Base-by-base conservation (phyloP, 2,797 vertebrate genomes). In the Myioborus melanocephalus region DNA sequence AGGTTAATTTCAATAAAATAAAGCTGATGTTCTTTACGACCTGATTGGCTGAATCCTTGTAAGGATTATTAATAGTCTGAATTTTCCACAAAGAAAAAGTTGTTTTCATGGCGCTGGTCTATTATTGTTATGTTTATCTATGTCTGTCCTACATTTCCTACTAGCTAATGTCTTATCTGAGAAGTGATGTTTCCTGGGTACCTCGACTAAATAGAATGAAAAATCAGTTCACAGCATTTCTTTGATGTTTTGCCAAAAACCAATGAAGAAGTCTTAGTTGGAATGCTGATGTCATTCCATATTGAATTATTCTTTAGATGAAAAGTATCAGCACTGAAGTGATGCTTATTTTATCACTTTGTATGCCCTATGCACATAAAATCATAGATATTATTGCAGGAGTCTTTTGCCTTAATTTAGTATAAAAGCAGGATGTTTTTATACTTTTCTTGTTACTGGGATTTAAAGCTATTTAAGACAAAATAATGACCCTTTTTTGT, bases 181-280 rank as follows among this genome's bases (percentile, higher is more conserved):
- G 41, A 50, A 85, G 30, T 71, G 19, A 34, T 1, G 3, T 49
- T 69, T 79, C 52, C 79, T 81, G 61, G 6, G 16, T 10, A 63
- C 8, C 27, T 69, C 37, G 47, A 21, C 35, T 72, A 53, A 73
- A 76, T 26, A 37, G n/a, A 85, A 55, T 14, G 47, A 90, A 93
- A 87, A 92, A 81, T 78, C 14, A 35, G 15, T 90, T 92, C 72
- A 46, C n/a, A 78, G 24, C 1, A 26, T 89, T 85, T 92, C 85
- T 95, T 91, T 96, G 65, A 93, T 92, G 50, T 86, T 89, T 94
- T 88, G 52, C 63, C 52, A 83, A 66, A 91, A 89, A 72, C 4
- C 39, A 59, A 19, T 66, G 63, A 91, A 92, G 35, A 87, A 73
- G 17, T 61, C 56, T 37, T 49, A 61, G 56, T 57, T 66, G 55